Base-by-base conservation (phyloP, 2,797 vertebrate species). In the Pelobates cultripes region DNA sequence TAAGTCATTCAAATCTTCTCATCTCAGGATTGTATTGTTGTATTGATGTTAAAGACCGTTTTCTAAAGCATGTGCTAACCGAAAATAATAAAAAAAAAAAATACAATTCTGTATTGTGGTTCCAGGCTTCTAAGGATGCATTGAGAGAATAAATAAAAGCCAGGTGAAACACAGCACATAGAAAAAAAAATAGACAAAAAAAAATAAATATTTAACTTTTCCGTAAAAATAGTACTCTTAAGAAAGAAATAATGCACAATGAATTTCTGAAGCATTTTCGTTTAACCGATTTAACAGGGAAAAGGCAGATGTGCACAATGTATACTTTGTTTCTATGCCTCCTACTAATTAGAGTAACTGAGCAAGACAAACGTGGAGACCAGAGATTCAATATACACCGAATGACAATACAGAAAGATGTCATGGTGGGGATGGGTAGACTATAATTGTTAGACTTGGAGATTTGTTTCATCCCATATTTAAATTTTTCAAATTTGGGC, bases 401-500 rank as follows among this genome's bases (percentile, higher is more conserved):
- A 73, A 28, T 73, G 15, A 41, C 70, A 73, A 41, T 57, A 10
- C 51, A 73, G 6, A 55, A 41, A 57, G 70, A 73, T 55, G 28
- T 51, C 14, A 69, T n/a, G 63, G 40, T 55, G n/a, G 45, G 64
- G 43, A 77, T 77, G 8, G 55, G 64, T 55, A 57, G 14, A 53
- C 10, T 66, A 53, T 71, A 0, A 51, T 67, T 75, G 57, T 75
- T 51, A 66, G 28, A 28, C 28, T 28, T 28, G 28, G 28, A 28
- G 28, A 28, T 28, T 28, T 28, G 28, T 28, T 28, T 28, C 28
- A 28, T 28, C 28, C 28, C 28, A 28, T 28, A 28, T 28, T 28
- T 28, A 28, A 1, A 28, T 28, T 28, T 28, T 28, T 28, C 28
- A 28, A 28, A 28, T 28, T 28, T 28, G 28, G 28, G 28, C 28